These are phyloP conservation scores for Sphaeramia orbicularis DNA, from an alignment of 2,797 vertebrate species.

Conservation along the genomic window DNA sequence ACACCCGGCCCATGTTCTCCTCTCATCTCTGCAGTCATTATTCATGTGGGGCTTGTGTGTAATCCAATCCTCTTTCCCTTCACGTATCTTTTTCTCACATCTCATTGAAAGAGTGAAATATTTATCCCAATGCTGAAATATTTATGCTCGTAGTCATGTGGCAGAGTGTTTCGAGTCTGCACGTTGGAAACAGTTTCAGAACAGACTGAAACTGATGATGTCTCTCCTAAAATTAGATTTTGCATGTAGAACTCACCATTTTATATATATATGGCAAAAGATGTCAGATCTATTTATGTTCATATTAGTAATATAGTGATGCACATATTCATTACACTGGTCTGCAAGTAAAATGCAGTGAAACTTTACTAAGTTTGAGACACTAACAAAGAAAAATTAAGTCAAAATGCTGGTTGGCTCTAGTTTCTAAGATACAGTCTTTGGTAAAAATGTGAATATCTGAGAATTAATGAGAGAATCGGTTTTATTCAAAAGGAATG, in stretches of 20 bases:
- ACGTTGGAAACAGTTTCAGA: conserved; percentile 23
- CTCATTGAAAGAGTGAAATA: conserved; percentile 80
- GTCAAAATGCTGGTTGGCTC: no score
- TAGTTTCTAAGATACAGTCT: no score
- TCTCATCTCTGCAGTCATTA: conserved; percentile 73
- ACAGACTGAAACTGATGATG: conserved; percentile 5
- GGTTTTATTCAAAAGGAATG: no score
- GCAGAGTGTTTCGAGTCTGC: conserved; percentile 27
- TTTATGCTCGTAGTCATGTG: conserved; percentile 68
- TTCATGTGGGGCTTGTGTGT: conserved; percentile 62
- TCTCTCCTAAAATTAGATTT: neutral
- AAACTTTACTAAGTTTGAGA: no score
- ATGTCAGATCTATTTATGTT: neutral
- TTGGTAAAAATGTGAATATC: no score
- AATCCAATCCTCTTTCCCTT: conserved; percentile 55
- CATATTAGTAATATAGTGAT: neutral
- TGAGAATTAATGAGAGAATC: no score
- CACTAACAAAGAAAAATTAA: no score
- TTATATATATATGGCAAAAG: neutral
- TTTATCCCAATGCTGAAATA: conserved; percentile 82
- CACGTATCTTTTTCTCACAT: conserved; percentile 68
- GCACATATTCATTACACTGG: no score
- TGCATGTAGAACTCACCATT: neutral
- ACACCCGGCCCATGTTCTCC: conserved; percentile 51
- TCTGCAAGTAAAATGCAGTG: no score